A percentile compares a stretch with the other conserved stretches of the same genome.
phyloP scores from a whole-genome alignment of 2,113 vertebrate genomes.

The Onychorhynchus coronatus region DNA sequence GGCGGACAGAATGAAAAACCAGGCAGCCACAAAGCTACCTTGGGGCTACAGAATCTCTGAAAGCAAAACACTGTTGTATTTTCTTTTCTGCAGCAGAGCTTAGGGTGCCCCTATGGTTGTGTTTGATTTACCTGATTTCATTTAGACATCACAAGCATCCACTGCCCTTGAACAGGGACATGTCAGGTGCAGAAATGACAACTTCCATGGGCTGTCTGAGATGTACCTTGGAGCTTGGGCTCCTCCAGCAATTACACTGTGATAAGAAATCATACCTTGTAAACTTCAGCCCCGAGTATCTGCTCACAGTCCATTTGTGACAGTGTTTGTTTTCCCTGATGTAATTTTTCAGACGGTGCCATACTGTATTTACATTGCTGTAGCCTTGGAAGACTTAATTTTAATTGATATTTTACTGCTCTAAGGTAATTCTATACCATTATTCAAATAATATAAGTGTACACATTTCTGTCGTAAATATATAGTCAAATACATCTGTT shows the following conservation, averaged over 20 bases:
- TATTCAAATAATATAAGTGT: not conserved
- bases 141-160: not conserved
- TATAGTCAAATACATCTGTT: not conserved
- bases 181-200: not conserved
- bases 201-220: not conserved
- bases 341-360: constrained; percentile 55
- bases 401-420: not conserved
- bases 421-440: not conserved
- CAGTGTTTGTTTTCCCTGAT: constrained; percentile 2
- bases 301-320: not conserved
- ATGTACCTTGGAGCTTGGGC: not conserved
- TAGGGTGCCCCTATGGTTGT: not conserved
- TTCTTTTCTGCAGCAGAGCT: not conserved
- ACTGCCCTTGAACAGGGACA: not conserved
- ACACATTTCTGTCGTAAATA: not conserved
- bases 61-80: not conserved
- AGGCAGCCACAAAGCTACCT: not conserved
- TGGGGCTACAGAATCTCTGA: not conserved
- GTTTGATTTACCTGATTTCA: not conserved
- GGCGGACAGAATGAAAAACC: not conserved
- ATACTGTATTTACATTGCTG: not conserved
- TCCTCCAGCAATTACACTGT: not conserved
- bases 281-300: constrained; percentile 32
- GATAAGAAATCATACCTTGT: constrained; percentile 28
- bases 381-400: not conserved